phyloP scores from a whole-genome alignment of 2,113 vertebrate genomes.

The Pachycephala philippinensis region DNA sequence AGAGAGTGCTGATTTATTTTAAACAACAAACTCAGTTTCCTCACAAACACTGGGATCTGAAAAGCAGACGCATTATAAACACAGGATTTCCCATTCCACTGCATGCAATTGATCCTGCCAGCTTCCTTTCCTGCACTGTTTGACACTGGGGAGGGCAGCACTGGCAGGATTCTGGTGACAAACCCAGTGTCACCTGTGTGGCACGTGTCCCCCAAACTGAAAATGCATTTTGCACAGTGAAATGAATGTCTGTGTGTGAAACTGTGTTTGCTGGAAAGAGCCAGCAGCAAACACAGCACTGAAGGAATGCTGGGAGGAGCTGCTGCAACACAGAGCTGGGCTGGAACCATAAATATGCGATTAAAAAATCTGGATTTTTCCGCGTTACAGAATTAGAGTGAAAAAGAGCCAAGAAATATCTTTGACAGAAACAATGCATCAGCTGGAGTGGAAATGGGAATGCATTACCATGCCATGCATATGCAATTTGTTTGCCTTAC shows the following conservation, averaged over 20 bases:
- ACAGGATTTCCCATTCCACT: background rate
- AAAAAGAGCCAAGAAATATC: conserved; percentile 22
- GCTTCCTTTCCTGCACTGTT: background rate
- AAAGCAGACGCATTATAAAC: background rate
- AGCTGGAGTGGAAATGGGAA: conserved; percentile 3
- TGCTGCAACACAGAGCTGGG: background rate
- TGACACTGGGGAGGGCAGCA: background rate
- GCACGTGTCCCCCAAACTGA: background rate
- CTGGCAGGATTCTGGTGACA: background rate
- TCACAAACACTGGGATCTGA: background rate
- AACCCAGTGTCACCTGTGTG: background rate
- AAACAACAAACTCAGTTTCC: background rate
- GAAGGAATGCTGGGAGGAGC: background rate
- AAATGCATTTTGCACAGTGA: background rate
- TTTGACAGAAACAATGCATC: conserved; percentile 30
- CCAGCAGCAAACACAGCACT: background rate
- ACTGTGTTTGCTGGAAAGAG: background rate
- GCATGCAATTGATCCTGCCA: background rate
- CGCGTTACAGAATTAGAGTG: background rate
- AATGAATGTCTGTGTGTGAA: background rate
- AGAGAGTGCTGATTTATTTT: background rate
- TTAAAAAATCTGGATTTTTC: conserved; percentile 31
- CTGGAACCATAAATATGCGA: background rate
- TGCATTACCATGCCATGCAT: conserved; percentile 17
- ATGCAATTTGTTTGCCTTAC: background rate